Evolutionary conservation across 1,140 invertebrate species (phyloP), one percentile per base, ranked within the genome.

Genomic region (Drosophila rhopaloa): DNA sequence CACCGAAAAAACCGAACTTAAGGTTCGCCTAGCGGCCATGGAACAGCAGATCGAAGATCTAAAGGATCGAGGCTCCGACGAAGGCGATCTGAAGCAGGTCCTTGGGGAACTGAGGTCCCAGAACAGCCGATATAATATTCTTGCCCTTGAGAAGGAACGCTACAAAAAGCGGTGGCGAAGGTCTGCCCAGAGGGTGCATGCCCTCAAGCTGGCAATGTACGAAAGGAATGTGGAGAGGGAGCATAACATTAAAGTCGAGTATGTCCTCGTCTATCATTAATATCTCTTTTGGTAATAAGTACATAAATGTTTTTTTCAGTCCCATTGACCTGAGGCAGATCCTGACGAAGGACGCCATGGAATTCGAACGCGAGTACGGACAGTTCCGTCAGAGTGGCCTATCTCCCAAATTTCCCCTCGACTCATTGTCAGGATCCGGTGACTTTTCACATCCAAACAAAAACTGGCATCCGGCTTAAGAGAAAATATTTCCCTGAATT

Each of bases 141-240:
- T 91, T 32, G 38, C 72, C 14, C 77, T 68, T 24, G 47, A 78
- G 5, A 86, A 83, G 48, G 76, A 91, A n/a, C 73, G 59, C 4
- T 91, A 90, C 58, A 91, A 88, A 37, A 70, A 68, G n/a, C 70
- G 84, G 46, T 89, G 74, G 76, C 67, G 74, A 0, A 73, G 72
- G 14, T 65, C 60, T 41, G 65, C 68, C 3, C 71, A 63, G 1
- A 73, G 60, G 4, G 54, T 91, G 5, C 81, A 86, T 19, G 51
- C 38, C 8, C 61, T 91, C 0, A 80, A 86, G n/a, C 4, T 86
- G 47, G 62, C 62, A 9, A 66, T 86, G 44, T 70, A 58, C 29
- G 78, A 84, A 37, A 77, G 54, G 43, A 63, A 16, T 14, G 16
- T 73, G 5, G 38, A 65, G 6, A 47, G 59, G 27, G 48, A 5